These are phyloP conservation scores for Pangasianodon gigas DNA, from an alignment of 2,113 vertebrate species.

Conservation along the genomic window DNA sequence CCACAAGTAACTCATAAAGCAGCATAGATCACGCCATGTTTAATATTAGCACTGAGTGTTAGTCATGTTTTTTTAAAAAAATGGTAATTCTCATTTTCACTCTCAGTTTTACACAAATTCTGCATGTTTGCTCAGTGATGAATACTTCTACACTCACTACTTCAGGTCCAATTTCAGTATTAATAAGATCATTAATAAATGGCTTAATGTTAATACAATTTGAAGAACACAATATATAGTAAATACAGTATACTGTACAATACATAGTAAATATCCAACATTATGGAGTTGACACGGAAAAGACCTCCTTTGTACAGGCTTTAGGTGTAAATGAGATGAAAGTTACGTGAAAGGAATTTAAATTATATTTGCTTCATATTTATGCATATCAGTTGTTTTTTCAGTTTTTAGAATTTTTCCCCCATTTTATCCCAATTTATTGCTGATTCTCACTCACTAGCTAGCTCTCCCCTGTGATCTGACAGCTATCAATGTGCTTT, in stretches of 20 bases:
- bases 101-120: not conserved
- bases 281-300: not conserved
- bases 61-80: conserved; percentile 37
- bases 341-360: not conserved
- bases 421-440: not conserved
- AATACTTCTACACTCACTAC: not conserved
- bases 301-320: not conserved
- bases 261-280: not conserved
- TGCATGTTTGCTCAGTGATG: not conserved
- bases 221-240: not conserved
- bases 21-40: not conserved
- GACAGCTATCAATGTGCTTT: not conserved
- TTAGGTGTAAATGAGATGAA: not conserved
- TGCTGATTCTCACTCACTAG: not conserved
- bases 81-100: conserved; percentile 58
- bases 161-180: not conserved
- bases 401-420: not conserved
- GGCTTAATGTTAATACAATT: not conserved
- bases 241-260: too few relatives aligned
- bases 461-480: not conserved
- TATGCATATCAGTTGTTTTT: not conserved
- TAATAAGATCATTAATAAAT: not conserved
- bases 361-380: not conserved
- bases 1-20: not conserved
- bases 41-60: conserved; percentile 40